phyloP scores from a whole-genome alignment of 2,888 invertebrate species.

The Amiota mariae region DNA sequence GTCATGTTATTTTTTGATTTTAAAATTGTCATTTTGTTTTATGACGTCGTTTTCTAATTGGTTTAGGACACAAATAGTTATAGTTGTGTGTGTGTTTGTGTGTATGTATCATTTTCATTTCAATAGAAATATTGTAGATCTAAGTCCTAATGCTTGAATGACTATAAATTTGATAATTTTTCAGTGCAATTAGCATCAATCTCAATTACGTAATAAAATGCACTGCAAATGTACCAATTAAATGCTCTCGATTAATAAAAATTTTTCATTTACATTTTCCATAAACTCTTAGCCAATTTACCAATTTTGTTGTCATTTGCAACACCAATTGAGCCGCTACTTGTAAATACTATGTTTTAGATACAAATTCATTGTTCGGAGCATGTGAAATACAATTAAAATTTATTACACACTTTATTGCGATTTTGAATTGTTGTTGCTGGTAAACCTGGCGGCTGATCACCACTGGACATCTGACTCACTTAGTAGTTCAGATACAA shows the following conservation, averaged over 20 bases:
- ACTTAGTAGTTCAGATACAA: background rate
- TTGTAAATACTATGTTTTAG: too few species aligned
- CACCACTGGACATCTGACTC: background rate
- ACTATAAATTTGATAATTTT: background rate
- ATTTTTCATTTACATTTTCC: background rate
- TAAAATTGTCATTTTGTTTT: too few species aligned
- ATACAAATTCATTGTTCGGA: too few species aligned
- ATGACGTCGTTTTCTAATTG: too few species aligned
- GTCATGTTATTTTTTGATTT: background rate
- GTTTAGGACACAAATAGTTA: too few species aligned
- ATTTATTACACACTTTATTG: slow-evolving; percentile 11
- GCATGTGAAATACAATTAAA: background rate
- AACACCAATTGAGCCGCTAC: background rate
- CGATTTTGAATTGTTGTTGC: background rate
- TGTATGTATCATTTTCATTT: background rate
- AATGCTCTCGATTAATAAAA: background rate
- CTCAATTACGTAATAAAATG: background rate
- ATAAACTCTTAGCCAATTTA: background rate
- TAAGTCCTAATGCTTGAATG: background rate
- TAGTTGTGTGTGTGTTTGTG: too few species aligned
- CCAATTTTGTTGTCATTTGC: slow-evolving; percentile 9
- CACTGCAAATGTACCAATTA: background rate
- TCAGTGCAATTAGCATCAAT: background rate
- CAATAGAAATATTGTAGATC: background rate
- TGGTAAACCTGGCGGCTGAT: background rate